These are phyloP conservation scores for Poecilia gillii DNA, from an alignment of 2,797 vertebrate genomes.

Conservation along the genomic window DNA sequence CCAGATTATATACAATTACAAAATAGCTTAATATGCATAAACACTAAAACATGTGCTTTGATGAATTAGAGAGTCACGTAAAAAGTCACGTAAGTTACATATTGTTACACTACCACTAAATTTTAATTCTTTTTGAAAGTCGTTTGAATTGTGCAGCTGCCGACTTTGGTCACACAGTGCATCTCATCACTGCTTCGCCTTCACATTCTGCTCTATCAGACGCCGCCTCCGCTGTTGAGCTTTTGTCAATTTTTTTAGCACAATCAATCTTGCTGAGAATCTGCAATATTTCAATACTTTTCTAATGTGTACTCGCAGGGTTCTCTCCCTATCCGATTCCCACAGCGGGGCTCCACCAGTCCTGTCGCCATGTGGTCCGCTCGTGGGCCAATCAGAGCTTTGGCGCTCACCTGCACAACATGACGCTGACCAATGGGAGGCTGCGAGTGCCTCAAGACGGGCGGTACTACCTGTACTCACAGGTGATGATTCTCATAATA, in stretches of 20 bases:
- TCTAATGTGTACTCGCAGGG: conserved; percentile 20
- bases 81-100: neutral
- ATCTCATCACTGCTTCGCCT: conserved; percentile 14
- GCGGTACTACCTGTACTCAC: conserved; percentile 90
- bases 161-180: neutral
- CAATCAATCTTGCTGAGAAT: neutral
- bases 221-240: neutral
- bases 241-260: neutral
- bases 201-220: conserved; percentile 1
- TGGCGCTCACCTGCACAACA: conserved; percentile 88
- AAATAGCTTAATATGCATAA: neutral
- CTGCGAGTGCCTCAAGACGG: conserved; percentile 87
- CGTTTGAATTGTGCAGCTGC: neutral
- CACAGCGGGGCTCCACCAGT: conserved; percentile 83
- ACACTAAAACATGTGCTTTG: neutral
- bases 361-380: conserved; percentile 86
- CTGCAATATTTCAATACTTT: neutral
- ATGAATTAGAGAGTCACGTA: neutral
- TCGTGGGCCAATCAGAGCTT: conserved; percentile 86
- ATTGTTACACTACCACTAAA: conserved; percentile 5
- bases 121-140: neutral
- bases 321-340: conserved; percentile 51
- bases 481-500: conserved; percentile 56
- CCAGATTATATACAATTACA: neutral
- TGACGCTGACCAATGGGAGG: conserved; percentile 84